Evolutionary conservation across 1,140 invertebrate species (phyloP).

Genomic region (Propsilocerus akamusi): DNA sequence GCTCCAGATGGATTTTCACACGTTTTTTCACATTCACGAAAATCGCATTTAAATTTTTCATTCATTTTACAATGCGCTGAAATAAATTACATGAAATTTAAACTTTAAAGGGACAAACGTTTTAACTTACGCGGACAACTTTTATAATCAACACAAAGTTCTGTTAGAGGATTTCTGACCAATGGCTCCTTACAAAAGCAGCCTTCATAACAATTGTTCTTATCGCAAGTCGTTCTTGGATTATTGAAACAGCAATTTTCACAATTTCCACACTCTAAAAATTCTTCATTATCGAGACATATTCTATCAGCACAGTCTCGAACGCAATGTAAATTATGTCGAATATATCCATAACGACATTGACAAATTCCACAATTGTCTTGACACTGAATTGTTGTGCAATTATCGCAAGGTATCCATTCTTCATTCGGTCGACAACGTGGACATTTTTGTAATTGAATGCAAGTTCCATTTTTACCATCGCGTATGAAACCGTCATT

Average conservation of each 20-base stretch:
- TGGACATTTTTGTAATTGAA: neutral
- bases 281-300: neutral
- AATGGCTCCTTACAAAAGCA: neutral
- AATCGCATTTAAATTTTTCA: neutral
- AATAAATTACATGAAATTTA: neutral
- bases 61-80: neutral
- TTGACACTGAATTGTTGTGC: no score
- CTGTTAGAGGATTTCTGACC: neutral
- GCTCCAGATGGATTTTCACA: neutral
- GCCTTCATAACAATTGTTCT: neutral
- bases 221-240: neutral
- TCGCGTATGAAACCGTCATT: neutral
- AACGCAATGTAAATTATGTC: neutral
- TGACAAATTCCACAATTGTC: no score
- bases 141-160: neutral
- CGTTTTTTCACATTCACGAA: neutral
- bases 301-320: neutral
- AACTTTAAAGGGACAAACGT: neutral
- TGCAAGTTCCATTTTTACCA: neutral
- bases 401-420: neutral
- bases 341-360: neutral
- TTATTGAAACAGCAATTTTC: neutral
- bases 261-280: neutral
- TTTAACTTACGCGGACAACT: neutral
- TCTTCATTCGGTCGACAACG: neutral